These are phyloP conservation scores for Drosophila nasuta DNA, from an alignment of 1,140 invertebrate genomes.

Conservation along the genomic window DNA sequence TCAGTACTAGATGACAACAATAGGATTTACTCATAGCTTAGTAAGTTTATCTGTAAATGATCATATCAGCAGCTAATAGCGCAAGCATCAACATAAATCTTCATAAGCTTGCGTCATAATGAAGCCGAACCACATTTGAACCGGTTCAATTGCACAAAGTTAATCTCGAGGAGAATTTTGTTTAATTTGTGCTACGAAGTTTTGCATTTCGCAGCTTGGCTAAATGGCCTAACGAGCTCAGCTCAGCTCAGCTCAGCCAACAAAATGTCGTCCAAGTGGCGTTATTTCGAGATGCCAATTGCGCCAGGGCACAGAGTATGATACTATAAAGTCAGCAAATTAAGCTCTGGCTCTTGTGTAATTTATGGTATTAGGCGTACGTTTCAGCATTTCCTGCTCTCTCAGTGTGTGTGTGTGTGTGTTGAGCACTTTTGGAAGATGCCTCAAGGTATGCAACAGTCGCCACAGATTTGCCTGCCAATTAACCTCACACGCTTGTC, in stretches of 20 bases:
- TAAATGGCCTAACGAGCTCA: not conserved
- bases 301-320: not conserved
- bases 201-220: not conserved
- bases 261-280: not conserved
- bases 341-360: conserved; percentile 13
- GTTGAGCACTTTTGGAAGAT: not conserved
- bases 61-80: too few species aligned
- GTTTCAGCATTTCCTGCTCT: conserved; percentile 1
- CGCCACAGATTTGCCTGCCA: conserved; percentile 40
- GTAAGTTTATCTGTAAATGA: too few species aligned
- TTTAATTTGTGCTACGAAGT: not conserved
- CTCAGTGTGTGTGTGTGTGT: too few species aligned
- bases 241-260: not conserved
- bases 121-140: not conserved
- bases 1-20: too few species aligned
- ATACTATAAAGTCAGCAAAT: conserved; percentile 11
- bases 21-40: too few species aligned
- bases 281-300: conserved; percentile 5
- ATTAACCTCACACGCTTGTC: conserved; percentile 44
- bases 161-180: not conserved
- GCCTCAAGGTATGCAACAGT: conserved; percentile 45
- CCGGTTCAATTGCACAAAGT: not conserved
- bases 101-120: too few species aligned
- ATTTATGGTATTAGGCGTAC: conserved; percentile 11
- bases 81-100: too few species aligned